A percentile compares a stretch with the other conserved stretches of the same genome.
Evolutionary conservation across 2,888 invertebrate species (phyloP).

Genomic region (Salticus scenicus): DNA sequence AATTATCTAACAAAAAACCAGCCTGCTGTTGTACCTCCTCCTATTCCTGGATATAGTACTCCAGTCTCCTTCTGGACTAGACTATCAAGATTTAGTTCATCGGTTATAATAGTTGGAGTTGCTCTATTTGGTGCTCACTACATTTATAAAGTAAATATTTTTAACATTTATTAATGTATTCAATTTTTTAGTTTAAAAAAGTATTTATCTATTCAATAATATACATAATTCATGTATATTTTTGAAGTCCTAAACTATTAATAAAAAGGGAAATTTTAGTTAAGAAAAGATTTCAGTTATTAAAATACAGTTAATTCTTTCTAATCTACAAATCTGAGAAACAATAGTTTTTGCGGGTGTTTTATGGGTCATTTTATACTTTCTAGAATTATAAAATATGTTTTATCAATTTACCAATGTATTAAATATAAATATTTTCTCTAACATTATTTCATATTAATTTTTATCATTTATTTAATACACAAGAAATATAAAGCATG

Average conservation of each 20-base stretch:
- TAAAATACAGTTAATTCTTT: no score
- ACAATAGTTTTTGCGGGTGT: no score
- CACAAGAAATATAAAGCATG: no score
- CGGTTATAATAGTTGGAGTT: constrained; percentile 33
- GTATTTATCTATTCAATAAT: neutral
- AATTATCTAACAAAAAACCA: neutral
- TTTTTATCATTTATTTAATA: no score
- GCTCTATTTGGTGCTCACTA: constrained; percentile 45
- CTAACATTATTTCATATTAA: no score
- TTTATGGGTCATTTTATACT: no score
- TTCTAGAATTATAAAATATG: no score
- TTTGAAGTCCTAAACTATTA: neutral
- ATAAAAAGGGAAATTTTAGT: no score
- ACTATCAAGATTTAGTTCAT: constrained; percentile 30
- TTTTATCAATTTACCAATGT: no score
- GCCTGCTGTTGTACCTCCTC: neutral
- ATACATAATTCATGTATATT: neutral
- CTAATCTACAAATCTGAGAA: no score
- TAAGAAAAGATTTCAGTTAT: no score
- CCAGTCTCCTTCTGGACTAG: constrained; percentile 25
- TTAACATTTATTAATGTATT: neutral
- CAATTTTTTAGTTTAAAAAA: neutral
- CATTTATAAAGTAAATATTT: constrained; percentile 39
- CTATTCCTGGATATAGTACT: neutral
- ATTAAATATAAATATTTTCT: no score